Conservation (phyloP, 2,113 vertebrate species). For the Mus pahari region DNA sequence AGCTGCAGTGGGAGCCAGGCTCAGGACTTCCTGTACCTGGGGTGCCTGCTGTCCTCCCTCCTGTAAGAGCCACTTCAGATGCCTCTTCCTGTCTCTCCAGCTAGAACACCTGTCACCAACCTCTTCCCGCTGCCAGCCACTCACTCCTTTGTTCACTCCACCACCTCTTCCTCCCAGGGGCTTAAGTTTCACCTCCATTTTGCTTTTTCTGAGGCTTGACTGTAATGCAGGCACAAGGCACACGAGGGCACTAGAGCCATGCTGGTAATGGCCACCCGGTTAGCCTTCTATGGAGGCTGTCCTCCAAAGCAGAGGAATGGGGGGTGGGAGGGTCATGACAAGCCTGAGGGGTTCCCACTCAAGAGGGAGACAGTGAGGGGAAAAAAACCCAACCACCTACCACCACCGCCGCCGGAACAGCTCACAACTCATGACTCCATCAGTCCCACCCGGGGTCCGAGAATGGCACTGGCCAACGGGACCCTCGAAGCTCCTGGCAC, state of each 20-base stretch:
- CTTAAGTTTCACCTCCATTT: not conserved
- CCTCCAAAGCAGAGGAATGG: not conserved
- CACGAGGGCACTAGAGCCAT: slow-evolving; percentile 58
- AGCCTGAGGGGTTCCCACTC: not conserved
- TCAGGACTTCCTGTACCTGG: not conserved
- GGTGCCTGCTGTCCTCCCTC: no score
- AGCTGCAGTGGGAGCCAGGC: not conserved
- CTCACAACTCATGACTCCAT: not conserved
- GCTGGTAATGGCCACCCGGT: not conserved
- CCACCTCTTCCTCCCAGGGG: not conserved
- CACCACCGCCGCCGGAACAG: no score
- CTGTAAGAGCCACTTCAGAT: not conserved
- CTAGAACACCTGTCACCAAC: not conserved
- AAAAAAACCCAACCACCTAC: no score
- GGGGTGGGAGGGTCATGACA: not conserved
- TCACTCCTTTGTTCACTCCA: not conserved
- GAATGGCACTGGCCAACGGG: not conserved
- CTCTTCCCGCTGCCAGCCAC: not conserved
- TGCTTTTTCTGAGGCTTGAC: not conserved
- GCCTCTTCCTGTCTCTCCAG: not conserved
- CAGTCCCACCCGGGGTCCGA: not conserved
- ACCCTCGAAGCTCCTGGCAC: not conserved
- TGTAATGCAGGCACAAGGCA: not conserved
- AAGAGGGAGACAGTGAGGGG: not conserved
- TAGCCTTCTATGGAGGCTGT: not conserved